Percentiles rank a stretch among this genome's conserved stretches.
Conservation (phyloP, 2,888 invertebrate species). For the Ceraclea dissimilis region DNA sequence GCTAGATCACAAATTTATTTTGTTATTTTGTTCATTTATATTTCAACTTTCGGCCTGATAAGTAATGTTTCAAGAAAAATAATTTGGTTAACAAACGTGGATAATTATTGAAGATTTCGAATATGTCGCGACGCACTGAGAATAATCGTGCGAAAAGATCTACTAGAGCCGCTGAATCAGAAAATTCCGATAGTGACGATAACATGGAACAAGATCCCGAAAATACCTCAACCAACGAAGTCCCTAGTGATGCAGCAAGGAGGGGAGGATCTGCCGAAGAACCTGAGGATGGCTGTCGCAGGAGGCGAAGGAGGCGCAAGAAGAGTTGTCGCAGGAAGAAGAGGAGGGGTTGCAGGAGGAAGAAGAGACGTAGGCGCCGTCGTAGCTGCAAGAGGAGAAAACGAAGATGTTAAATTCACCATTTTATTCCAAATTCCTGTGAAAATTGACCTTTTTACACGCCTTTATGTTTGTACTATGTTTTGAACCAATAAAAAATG, state of each 20-base stretch:
- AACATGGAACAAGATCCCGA: background rate
- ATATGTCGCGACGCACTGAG: background rate
- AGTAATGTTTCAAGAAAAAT: background rate
- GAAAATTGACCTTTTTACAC: background rate
- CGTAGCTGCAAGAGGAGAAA: background rate
- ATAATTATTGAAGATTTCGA: background rate
- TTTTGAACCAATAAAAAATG: background rate
- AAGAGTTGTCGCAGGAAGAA: background rate
- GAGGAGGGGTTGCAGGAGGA: background rate
- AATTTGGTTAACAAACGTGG: background rate
- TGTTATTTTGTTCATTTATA: background rate
- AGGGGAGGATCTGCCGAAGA: background rate
- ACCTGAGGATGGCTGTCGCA: background rate
- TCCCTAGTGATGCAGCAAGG: background rate
- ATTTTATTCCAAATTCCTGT: background rate
- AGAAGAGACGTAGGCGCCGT: background rate
- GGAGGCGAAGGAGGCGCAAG: background rate
- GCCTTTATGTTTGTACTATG: background rate
- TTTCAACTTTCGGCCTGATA: background rate
- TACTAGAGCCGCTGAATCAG: background rate
- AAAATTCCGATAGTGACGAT: background rate
- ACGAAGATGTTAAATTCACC: background rate
- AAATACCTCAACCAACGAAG: background rate
- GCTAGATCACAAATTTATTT: background rate
- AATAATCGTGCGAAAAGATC: background rate